Base-by-base conservation (phyloP, 2,113 vertebrate genomes). In the Triplophysa tibetana region DNA sequence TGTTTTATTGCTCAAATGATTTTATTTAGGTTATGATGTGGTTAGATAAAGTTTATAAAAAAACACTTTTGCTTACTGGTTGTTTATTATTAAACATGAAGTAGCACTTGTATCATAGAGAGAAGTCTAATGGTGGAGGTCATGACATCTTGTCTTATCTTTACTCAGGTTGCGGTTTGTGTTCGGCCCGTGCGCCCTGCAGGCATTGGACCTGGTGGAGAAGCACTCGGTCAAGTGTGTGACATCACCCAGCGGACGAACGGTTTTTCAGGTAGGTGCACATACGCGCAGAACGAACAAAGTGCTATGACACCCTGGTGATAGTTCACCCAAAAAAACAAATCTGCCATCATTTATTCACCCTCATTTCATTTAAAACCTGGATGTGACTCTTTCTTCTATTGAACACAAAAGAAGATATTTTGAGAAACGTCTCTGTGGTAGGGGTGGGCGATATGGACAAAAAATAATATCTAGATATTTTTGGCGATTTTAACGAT, bases 141-240 rank as follows among this genome's bases (percentile, higher is more conserved):
- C 4, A 21, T 29, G 16, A 24, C 4, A 16, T 68, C 2, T 29
- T 26, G 4, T 43, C 6, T 85, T 1, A 69, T 13, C 33, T 52
- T 74, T 23, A 24, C 5, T 21, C 88, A 98, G 98, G 81, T 81
- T 99, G 86, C 95, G 94, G 85, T 98, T 96, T 84, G 70, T 98
- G 79, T 99, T 98, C 58, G 97, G 98, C 0, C 82, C 95, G 0
- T 93, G 88, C 68, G 95, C 95, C 0, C 77, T 98, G 54, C 94
- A 94, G 70, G 97, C 97, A 10, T 85, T 99, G 90, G 96, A 98
- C 87, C 76, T 98, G 65, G 96, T 97, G 11, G 98, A 99, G 83
- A 94, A 90, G 13, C 93, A 79, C 2, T 92, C 94, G 0, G 90
- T 99, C 82, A 96, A 94, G 21, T 90, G 90, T 62, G 29, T 98